Base-by-base conservation (phyloP, 2,888 invertebrate genomes). In the Rhimphoctona megacephalus region DNA sequence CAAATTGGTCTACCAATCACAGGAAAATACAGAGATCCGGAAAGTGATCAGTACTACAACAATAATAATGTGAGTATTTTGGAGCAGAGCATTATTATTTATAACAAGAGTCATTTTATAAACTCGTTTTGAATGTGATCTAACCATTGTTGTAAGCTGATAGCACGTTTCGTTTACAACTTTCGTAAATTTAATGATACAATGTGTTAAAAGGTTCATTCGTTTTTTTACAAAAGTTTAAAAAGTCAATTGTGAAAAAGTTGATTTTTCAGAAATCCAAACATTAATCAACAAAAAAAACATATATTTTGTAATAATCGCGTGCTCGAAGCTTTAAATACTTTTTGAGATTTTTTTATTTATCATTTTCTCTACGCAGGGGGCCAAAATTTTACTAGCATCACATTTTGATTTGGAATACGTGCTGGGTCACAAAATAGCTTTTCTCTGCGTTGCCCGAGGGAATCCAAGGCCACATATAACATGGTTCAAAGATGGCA, bases 401-500 rank as follows among this genome's bases (percentile, higher is more conserved):
- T 98, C 98, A 2, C 98, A 98, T 94, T 98, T 98, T 94, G 98
- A 98, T 94, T 97, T 97, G 95, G 98, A 98, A 96, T 98, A 98
- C 95, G 97, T 98, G 81, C 95, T 99, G 92, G 99, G 99, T 0
- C 98, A 99, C 94, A 99, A 99, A 95, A 98, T 99, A 88, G 97
- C 98, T 14, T 98, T 99, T 93, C 95, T 99, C 84, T 99, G 99
- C 94, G 97, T 98, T 69, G 99, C 99, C 0, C 97, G 97, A 92
- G 99, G 99, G 1, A 96, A 97, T 88, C 99, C 99, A 0, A 95
- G 98, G 67, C 99, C 99, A 0, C 97, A 98, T 89, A 98, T 99
- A 88, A 99, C 98, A 30, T 99, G 99, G 99, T 98, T 98, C 94
- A 99, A 99, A 94, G 98, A 99, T 94, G 98, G 98, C 46, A 97